Conservation (phyloP, 2,113 vertebrate genomes). For the Pelvicachromis taeniatus region DNA sequence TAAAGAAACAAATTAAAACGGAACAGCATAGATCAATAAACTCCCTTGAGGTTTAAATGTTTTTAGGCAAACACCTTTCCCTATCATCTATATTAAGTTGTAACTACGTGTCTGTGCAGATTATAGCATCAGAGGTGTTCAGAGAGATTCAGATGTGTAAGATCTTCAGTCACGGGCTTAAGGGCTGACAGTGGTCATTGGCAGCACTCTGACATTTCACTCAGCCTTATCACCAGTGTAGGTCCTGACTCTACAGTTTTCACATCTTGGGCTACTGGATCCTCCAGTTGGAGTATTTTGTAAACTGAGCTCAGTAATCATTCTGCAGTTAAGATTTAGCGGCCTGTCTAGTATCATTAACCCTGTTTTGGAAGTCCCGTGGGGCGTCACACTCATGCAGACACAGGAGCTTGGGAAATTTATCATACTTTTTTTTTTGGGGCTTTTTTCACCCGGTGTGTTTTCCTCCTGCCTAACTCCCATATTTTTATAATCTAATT, state of each 20-base stretch:
- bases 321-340: constrained; percentile 44
- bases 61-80: neutral
- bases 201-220: neutral
- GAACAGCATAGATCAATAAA: neutral
- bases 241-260: neutral
- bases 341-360: constrained; percentile 51
- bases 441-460: constrained; percentile 18
- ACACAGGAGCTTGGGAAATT: constrained; percentile 4
- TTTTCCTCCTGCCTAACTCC: neutral
- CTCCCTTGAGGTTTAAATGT: neutral
- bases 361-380: constrained; percentile 37
- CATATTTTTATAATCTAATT: neutral
- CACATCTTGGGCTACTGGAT: neutral
- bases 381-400: neutral
- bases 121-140: neutral
- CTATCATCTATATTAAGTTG: neutral
- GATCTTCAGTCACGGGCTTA: neutral
- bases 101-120: neutral
- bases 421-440: constrained; percentile 10
- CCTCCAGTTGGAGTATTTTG: constrained; percentile 25
- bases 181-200: neutral
- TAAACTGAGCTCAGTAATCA: constrained; percentile 57
- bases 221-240: neutral
- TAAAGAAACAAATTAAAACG: neutral
- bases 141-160: neutral